Conservation (phyloP, 2,113 vertebrate genomes). For the Oreocharis arfaki region DNA sequence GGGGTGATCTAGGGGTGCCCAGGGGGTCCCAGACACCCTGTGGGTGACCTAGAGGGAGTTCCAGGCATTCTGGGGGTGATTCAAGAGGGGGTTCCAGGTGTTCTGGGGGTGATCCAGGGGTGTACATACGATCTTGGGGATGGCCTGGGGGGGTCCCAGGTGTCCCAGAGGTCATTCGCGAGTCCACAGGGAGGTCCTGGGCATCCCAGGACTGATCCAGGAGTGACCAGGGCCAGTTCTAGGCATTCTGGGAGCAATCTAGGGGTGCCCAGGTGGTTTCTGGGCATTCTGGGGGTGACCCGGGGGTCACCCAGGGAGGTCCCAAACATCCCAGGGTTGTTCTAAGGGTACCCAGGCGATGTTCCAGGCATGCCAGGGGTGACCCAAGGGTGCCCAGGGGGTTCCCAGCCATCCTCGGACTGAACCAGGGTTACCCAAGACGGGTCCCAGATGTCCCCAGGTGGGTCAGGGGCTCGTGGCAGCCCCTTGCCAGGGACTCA, state of each 20-base stretch:
- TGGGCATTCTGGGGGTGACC: not conserved
- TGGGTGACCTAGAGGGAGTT: not conserved
- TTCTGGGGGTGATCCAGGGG: not conserved
- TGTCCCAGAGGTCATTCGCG: not conserved
- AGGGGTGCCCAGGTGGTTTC: not conserved
- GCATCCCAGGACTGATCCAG: not conserved
- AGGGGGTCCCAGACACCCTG: not conserved
- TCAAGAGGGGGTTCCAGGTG: not conserved
- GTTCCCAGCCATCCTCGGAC: not conserved
- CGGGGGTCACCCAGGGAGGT: not conserved
- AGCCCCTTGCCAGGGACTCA: conserved; percentile 45
- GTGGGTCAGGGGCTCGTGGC: not conserved
- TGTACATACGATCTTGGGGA: not conserved
- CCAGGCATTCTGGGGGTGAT: not conserved
- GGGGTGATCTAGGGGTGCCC: not conserved
- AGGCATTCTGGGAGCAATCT: not conserved
- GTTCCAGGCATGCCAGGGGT: not conserved
- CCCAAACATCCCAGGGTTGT: not conserved
- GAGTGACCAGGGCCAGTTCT: not conserved
- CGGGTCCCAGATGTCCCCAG: not conserved
- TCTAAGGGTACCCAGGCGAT: not conserved
- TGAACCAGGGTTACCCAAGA: not conserved
- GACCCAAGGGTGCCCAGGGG: not conserved
- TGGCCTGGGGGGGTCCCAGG: not conserved
- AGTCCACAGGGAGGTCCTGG: not conserved